These are phyloP conservation scores for Bradypodion pumilum DNA, from an alignment of 2,797 vertebrate genomes.

Conservation along the genomic window DNA sequence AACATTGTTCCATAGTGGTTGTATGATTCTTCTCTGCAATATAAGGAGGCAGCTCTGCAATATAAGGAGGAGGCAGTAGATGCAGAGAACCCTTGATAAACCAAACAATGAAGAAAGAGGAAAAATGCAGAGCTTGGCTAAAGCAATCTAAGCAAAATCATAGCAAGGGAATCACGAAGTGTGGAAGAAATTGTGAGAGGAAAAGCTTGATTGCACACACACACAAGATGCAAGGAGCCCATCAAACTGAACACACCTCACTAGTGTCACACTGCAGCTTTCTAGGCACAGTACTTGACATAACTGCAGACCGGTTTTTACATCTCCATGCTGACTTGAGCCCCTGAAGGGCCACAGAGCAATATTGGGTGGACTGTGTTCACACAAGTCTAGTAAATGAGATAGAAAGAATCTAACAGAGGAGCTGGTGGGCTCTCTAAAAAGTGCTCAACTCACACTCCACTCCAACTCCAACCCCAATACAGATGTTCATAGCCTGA, in stretches of 20 bases:
- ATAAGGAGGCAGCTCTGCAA: not conserved
- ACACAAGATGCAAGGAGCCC: not conserved
- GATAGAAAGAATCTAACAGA: not conserved
- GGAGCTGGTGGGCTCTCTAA: not conserved
- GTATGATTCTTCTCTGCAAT: not conserved
- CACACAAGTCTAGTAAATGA: not conserved
- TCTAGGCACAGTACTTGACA: not conserved
- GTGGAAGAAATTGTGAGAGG: not conserved
- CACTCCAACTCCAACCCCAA: too few relatives aligned
- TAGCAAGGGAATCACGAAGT: too few relatives aligned
- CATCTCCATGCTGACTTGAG: not conserved
- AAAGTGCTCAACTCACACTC: too few relatives aligned
- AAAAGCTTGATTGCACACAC: not conserved
- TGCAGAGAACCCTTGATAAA: not conserved
- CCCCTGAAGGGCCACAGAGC: too few relatives aligned
- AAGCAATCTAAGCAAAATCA: not conserved
- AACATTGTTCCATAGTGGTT: not conserved
- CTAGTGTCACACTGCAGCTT: too few relatives aligned
- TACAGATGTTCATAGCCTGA: too few relatives aligned
- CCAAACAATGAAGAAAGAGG: not conserved
- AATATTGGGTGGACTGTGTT: not conserved
- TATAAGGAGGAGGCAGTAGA: not conserved
- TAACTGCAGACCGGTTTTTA: not conserved
- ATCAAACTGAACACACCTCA: not conserved
- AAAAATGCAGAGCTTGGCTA: not conserved